These are phyloP conservation scores for Chondrilla cf. caribensis DNA, from an alignment of 37 sponge, comb jelly and placozoan species.

Conservation along the genomic window DNA sequence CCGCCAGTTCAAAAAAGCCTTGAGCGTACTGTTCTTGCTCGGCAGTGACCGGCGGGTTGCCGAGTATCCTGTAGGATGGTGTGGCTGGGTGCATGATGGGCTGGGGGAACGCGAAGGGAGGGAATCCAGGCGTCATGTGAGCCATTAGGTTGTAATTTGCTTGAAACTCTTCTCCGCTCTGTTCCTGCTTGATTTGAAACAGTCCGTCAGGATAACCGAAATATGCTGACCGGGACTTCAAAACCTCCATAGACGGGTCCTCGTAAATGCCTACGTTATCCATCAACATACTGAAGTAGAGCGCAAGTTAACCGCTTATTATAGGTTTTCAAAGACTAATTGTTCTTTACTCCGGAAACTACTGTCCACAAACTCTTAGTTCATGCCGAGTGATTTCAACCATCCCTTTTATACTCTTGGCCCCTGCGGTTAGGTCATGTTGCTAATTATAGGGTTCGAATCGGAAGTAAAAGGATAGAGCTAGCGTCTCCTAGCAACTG, in stretches of 20 bases:
- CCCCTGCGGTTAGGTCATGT: background rate
- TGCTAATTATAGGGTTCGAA: background rate
- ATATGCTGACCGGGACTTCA: conserved; percentile 1
- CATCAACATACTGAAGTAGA: conserved; percentile 17
- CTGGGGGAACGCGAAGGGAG: conserved; percentile 15
- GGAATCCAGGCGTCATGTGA: conserved; percentile 25
- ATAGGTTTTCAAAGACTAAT: background rate
- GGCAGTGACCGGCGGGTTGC: conserved; percentile 33
- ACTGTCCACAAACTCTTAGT: background rate
- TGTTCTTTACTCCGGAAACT: background rate
- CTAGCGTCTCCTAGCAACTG: conserved; percentile 6
- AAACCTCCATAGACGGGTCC: conserved; percentile 21
- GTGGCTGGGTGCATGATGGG: conserved; percentile 28
- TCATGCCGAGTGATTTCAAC: conserved; percentile 15
- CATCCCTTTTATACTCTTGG: conserved; percentile 7
- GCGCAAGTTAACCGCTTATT: background rate
- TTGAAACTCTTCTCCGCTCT: conserved; percentile 7
- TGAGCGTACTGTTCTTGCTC: conserved; percentile 84
- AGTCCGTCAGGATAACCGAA: conserved; percentile 22
- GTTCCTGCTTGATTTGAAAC: conserved; percentile 13
- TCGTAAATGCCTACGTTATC: conserved; percentile 21
- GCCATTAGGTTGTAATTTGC: conserved; percentile 7
- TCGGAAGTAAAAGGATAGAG: conserved; percentile 1
- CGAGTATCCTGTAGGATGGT: conserved; percentile 17
- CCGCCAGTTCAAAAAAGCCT: conserved; percentile 66